Conservation (phyloP, 2,888 invertebrate species). For the Stenolophus ochropezus region DNA sequence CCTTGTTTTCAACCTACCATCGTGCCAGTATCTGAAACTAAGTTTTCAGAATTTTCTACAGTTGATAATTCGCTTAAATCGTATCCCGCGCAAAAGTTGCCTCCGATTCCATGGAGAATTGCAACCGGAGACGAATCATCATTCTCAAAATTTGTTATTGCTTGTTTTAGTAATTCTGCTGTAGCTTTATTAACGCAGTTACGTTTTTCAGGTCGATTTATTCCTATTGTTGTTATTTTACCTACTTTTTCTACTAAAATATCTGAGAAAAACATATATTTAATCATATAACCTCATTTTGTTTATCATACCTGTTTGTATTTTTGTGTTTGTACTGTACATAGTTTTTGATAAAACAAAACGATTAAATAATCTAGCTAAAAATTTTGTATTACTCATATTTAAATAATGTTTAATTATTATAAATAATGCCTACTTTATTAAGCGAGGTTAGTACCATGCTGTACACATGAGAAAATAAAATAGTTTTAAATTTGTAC, state of each 20-base stretch:
- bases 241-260: slow-evolving; percentile 78
- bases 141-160: slow-evolving; percentile 86
- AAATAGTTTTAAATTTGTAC: no score
- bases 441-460: no score
- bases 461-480: no score
- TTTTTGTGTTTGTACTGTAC: slow-evolving; percentile 30
- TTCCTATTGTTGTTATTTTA: slow-evolving; percentile 85
- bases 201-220: slow-evolving; percentile 88
- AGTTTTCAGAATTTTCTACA: slow-evolving; percentile 62
- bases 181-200: slow-evolving; percentile 88
- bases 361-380: not conserved
- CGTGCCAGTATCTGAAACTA: slow-evolving; percentile 67
- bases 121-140: slow-evolving; percentile 82
- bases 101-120: slow-evolving; percentile 92
- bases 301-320: slow-evolving; percentile 44
- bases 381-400: slow-evolving; percentile 39
- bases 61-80: slow-evolving; percentile 86
- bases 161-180: slow-evolving; percentile 80
- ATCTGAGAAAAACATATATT: slow-evolving; percentile 62
- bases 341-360: not conserved
- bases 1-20: slow-evolving; percentile 45
- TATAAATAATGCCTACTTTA: not conserved
- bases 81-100: slow-evolving; percentile 94
- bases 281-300: slow-evolving; percentile 39
- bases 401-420: slow-evolving; percentile 2